Conservation (phyloP, 2,888 invertebrate genomes). For the Callyntrura guangdongensis region DNA sequence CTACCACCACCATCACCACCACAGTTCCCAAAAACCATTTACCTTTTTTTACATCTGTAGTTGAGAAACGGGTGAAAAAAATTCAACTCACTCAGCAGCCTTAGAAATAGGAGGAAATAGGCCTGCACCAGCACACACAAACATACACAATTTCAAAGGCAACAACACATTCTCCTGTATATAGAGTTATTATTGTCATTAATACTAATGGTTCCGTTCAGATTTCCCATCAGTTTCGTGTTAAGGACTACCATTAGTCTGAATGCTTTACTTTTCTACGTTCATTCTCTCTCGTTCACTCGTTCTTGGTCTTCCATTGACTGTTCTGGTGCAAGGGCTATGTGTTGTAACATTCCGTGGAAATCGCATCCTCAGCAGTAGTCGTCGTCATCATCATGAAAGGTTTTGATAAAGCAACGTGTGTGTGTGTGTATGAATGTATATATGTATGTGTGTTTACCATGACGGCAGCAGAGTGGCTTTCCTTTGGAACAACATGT, state of each 20-base stretch:
- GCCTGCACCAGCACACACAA: background rate
- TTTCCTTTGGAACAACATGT: conserved; percentile 11
- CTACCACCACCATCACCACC: background rate
- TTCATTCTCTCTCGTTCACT: conserved; percentile 34
- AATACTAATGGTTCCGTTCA: conserved; percentile 81
- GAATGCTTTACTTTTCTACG: conserved; percentile 74
- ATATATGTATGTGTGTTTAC: too few species aligned
- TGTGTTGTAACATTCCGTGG: background rate
- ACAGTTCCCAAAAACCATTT: background rate
- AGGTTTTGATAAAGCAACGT: conserved; percentile 44
- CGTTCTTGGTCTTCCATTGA: background rate
- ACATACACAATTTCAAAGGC: conserved; percentile 14
- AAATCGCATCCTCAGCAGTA: conserved; percentile 45
- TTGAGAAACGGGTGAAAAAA: conserved; percentile 12
- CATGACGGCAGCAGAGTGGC: background rate
- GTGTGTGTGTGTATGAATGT: background rate
- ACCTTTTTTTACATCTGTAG: conserved; percentile 34
- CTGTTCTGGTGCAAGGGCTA: conserved; percentile 7
- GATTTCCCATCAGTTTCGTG: conserved; percentile 81
- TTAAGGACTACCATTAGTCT: conserved; percentile 80
- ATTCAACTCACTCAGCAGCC: conserved; percentile 21
- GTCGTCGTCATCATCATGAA: conserved; percentile 22
- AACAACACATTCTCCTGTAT: conserved; percentile 75
- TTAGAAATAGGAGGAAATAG: conserved; percentile 17
- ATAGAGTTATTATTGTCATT: conserved; percentile 81